Percentiles rank a stretch among this genome's conserved stretches.
phyloP scores from a whole-genome alignment of 2,797 vertebrate species.

The Heteromormyrus szaboi region DNA sequence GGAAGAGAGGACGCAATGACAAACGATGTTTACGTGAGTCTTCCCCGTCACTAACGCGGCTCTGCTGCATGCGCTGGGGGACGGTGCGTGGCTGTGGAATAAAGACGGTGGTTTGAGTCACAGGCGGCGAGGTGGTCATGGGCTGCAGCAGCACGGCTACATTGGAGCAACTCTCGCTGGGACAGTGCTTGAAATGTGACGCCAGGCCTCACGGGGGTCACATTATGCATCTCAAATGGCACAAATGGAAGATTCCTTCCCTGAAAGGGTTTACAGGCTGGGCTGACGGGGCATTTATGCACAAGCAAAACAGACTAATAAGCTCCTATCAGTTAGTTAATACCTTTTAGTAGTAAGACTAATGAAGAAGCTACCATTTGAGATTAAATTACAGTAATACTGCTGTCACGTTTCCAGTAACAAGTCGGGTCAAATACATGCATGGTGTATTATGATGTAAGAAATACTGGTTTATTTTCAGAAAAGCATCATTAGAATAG shows the following conservation, averaged over 20 bases:
- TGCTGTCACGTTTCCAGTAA: neutral
- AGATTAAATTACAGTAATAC: neutral
- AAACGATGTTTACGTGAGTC: neutral
- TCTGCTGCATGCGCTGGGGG: neutral
- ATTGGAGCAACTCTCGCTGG: neutral
- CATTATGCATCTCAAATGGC: neutral
- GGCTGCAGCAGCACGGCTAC: neutral
- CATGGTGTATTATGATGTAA: neutral
- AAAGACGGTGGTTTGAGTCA: neutral
- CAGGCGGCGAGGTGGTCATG: neutral
- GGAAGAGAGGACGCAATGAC: neutral
- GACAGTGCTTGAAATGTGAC: neutral
- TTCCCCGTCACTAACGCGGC: neutral
- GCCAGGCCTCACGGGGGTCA: neutral
- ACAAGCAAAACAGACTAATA: neutral
- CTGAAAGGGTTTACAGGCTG: neutral
- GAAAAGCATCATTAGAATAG: neutral
- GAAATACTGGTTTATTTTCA: neutral
- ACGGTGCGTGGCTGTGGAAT: neutral
- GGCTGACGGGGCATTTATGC: neutral
- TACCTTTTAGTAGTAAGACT: neutral
- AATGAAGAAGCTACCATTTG: neutral
- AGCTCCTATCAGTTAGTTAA: slow-evolving; percentile 2
- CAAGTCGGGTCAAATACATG: neutral
- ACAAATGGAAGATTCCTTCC: neutral